Evolutionary conservation across 2,113 vertebrate genomes (phyloP), one percentile per base, ranked within the genome.

Genomic region (Oryzias melastigma): DNA sequence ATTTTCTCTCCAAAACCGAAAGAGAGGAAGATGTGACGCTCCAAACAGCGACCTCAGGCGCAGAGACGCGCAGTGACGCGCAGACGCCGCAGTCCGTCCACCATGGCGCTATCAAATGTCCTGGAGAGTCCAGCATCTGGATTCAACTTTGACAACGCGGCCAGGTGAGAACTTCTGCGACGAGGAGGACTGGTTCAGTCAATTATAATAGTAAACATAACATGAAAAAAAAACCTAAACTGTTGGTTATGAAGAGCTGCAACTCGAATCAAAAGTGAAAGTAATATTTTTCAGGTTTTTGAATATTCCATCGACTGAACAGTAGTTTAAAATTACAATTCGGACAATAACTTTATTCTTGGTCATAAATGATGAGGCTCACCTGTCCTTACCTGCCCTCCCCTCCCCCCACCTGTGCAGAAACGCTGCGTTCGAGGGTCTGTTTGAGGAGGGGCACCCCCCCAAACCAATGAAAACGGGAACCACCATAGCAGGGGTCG

Each of bases 401-500:
- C n/a, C 19, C 13, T 2, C 15, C n/a, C 14, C 44, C 13, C 6
- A n/a, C 48, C 12, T 35, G 18, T 5, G 3, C 17, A 92, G 91
- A 75, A 91, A 92, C 72, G 61, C 66, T 64, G 71, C 70, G 0
- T 67, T 92, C 43, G 4, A 86, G 42, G 80, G 71, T 61, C 25
- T 72, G 3, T 58, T 85, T 43, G 55, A 58, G 2, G 76, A 75
- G 29, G 64, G 50, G 45, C 55, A 83, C 1, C 4, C 71, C 4
- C 87, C 88, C 0, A 88, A 67, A 73, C 78, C 89, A 5, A 1
- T 88, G 68, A 92, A 92, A 77, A 92, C 91, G 0, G 91, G 91
- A 0, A 92, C 91, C 51, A 92, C 91, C 2, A 92, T 92, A 27
- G 89, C 89, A 24, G 91, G 91, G 35, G 12, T 91, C 2, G 78